These are phyloP conservation scores for Opisthograptis luteolata DNA, from an alignment of 2,888 invertebrate species.

Conservation along the genomic window DNA sequence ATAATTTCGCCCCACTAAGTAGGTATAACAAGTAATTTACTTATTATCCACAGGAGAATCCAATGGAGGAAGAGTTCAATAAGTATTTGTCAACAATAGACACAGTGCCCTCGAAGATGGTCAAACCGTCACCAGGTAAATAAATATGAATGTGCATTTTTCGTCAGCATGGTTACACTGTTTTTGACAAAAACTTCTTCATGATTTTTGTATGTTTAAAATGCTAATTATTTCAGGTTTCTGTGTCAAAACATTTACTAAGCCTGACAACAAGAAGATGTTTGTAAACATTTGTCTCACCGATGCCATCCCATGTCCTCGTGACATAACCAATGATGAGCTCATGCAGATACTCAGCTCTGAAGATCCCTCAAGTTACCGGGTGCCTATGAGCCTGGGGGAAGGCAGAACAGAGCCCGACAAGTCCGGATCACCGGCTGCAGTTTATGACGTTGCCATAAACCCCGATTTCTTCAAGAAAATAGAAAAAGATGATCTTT, in stretches of 20 bases:
- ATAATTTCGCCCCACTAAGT: too few relatives aligned
- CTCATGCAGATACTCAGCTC: conserved; percentile 88
- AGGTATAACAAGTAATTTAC: too few relatives aligned
- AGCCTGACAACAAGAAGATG: conserved; percentile 87
- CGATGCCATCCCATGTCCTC: conserved; percentile 89
- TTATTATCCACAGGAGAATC: conserved; percentile 83
- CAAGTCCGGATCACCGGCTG: conserved; percentile 89
- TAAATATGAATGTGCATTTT: too few relatives aligned
- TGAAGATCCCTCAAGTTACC: conserved; percentile 88
- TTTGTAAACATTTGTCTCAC: conserved; percentile 95
- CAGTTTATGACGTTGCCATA: conserved; percentile 93
- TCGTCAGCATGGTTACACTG: too few relatives aligned
- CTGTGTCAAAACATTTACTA: conserved; percentile 90
- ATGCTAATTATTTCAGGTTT: conserved; percentile 86
- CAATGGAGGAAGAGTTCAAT: conserved; percentile 85
- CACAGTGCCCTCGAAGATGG: conserved; percentile 83
- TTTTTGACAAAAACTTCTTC: too few relatives aligned
- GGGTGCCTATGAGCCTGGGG: conserved; percentile 96
- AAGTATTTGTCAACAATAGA: conserved; percentile 80
- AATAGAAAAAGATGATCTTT: conserved; percentile 87
- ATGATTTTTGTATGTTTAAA: too few relatives aligned
- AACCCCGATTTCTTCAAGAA: conserved; percentile 91
- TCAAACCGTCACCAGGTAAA: conserved; percentile 89
- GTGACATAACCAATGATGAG: conserved; percentile 88
- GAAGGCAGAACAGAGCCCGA: conserved; percentile 91